Evolutionary conservation across 2,888 invertebrate species (phyloP).

Genomic region (Dasysyrphus albostriatus): DNA sequence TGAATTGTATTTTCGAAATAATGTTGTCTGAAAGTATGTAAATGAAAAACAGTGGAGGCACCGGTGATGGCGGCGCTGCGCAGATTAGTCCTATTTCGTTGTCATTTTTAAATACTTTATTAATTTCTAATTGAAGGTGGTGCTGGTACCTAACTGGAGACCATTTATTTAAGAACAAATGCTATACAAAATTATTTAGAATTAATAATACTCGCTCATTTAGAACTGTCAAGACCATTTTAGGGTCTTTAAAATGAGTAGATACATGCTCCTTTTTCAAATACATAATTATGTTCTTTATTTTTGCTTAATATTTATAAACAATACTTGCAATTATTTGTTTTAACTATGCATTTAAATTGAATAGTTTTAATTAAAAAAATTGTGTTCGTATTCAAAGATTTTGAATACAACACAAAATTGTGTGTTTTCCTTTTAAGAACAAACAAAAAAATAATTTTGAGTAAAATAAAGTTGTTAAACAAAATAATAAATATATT

Average conservation of each 20-base stretch:
- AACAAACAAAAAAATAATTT: constrained; percentile 44
- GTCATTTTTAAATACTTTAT: constrained; percentile 33
- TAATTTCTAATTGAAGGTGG: constrained; percentile 35
- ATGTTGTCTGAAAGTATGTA: constrained; percentile 31
- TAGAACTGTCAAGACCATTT: not conserved
- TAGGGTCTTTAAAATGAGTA: constrained; percentile 5
- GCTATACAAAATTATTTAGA: not conserved
- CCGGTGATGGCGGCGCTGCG: not conserved
- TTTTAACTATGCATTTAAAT: constrained; percentile 62
- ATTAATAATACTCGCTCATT: not conserved
- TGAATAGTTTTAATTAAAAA: constrained; percentile 45
- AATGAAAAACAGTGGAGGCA: constrained; percentile 2
- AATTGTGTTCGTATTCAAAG: constrained; percentile 33
- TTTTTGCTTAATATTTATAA: constrained; percentile 25
- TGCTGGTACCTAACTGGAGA: constrained; percentile 29
- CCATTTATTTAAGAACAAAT: not conserved
- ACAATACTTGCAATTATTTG: constrained; percentile 29
- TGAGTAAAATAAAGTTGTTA: constrained; percentile 57
- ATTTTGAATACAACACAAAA: constrained; percentile 31
- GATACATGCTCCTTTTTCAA: constrained; percentile 19
- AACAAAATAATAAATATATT: not conserved
- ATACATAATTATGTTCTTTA: constrained; percentile 6
- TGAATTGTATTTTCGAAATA: constrained; percentile 62
- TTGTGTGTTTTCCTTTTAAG: constrained; percentile 45
- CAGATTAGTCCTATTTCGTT: constrained; percentile 41